Conservation (phyloP, 37 sponge, comb jelly and placozoan species). For the Beroe forskalii region DNA sequence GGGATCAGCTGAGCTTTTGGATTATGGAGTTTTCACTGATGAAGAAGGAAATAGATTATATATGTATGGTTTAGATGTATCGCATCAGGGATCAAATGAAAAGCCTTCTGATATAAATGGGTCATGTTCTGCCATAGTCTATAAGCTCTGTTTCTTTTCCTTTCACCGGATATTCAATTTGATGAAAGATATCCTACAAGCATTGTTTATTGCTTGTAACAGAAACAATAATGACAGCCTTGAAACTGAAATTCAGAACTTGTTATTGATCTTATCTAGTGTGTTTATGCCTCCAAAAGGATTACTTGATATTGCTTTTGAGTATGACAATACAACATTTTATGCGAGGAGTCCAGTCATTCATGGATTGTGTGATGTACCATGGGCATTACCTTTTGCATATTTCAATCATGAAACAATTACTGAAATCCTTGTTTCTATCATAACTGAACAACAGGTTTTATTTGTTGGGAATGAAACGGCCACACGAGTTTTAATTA, state of each 20-base stretch:
- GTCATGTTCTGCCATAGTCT: background rate
- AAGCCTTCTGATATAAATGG: no score
- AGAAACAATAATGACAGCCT: background rate
- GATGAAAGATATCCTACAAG: slow-evolving; percentile 24
- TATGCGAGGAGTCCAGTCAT: background rate
- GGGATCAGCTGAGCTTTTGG: background rate
- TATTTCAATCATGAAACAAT: slow-evolving; percentile 3
- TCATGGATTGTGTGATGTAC: slow-evolving; percentile 21
- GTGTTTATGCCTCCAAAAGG: slow-evolving; percentile 29
- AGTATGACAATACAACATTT: background rate
- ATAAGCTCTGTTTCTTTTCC: slow-evolving; percentile 20
- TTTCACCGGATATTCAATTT: background rate
- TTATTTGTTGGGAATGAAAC: background rate
- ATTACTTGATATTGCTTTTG: background rate
- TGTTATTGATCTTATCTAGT: background rate
- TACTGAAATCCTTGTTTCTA: slow-evolving; percentile 8
- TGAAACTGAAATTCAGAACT: background rate
- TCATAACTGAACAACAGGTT: slow-evolving; percentile 25
- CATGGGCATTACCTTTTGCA: slow-evolving; percentile 6
- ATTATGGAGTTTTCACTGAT: slow-evolving; percentile 52
- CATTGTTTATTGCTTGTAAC: background rate
- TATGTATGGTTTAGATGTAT: background rate
- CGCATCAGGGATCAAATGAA: background rate
- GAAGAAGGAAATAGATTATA: background rate
- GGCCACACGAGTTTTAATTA: slow-evolving; percentile 4